Evolutionary conservation across 2,888 invertebrate genomes (phyloP).

Genomic region (Limnephilus marmoratus): DNA sequence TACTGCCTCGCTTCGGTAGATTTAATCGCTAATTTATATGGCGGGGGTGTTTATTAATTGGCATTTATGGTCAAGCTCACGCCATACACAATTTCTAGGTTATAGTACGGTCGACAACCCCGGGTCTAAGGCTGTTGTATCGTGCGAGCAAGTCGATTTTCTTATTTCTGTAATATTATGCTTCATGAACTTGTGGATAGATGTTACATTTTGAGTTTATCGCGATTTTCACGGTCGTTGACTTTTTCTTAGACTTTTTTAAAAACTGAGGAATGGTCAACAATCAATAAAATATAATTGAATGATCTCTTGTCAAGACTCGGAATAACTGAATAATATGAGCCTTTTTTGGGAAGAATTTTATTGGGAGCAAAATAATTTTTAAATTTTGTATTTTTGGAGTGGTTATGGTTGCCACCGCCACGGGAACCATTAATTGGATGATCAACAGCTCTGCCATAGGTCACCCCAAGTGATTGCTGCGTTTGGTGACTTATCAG

Average conservation of each 20-base stretch:
- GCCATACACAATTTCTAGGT: not conserved
- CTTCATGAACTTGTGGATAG: not conserved
- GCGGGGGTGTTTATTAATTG: constrained; percentile 30
- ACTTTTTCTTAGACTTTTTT: not conserved
- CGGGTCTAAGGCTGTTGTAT: not conserved
- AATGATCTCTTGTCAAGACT: not conserved
- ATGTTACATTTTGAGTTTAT: not conserved
- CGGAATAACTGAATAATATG: too few species aligned
- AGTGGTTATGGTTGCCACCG: too few species aligned
- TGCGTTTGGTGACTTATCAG: too few species aligned
- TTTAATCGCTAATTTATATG: constrained; percentile 43
- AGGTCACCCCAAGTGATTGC: too few species aligned
- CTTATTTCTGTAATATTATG: not conserved
- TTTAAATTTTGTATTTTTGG: too few species aligned
- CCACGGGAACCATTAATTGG: too few species aligned
- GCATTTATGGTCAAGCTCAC: constrained; percentile 32
- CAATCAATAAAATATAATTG: too few species aligned
- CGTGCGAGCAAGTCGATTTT: not conserved
- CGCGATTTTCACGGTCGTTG: not conserved
- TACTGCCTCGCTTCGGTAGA: constrained; percentile 56
- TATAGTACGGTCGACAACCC: constrained; percentile 25
- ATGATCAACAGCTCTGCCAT: too few species aligned
- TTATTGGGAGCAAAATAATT: too few species aligned
- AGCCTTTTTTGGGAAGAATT: too few species aligned
- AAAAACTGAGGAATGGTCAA: not conserved